Percentiles rank a stretch among this genome's conserved stretches.
Conservation (phyloP, 2,113 vertebrate species). For the Craseonycteris thonglongyai region DNA sequence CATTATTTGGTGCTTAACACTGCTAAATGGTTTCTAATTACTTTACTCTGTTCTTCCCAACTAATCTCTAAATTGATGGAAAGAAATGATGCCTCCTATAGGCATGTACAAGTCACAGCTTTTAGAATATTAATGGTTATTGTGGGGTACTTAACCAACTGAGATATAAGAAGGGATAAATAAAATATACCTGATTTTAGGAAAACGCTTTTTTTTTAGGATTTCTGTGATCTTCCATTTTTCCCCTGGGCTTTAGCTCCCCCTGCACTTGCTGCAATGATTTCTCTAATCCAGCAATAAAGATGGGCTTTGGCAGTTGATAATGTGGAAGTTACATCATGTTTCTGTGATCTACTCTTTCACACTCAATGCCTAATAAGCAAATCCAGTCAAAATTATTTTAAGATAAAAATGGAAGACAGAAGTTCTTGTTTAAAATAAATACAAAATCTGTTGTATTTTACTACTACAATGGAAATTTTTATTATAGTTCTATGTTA, state of each 20-base stretch:
- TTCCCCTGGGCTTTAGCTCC: neutral
- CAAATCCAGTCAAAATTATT: neutral
- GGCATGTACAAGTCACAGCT: neutral
- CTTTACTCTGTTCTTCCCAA: neutral
- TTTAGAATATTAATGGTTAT: too few relatives aligned
- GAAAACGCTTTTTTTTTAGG: neutral
- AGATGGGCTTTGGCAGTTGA: neutral
- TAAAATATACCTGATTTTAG: neutral
- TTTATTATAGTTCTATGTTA: neutral
- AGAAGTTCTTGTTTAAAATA: neutral
- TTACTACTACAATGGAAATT: neutral
- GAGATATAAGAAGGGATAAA: neutral
- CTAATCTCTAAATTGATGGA: neutral
- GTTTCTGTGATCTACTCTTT: neutral
- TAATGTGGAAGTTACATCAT: neutral
- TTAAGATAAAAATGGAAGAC: constrained; percentile 14
- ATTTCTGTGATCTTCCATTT: neutral
- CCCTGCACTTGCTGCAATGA: neutral
- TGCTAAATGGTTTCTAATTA: neutral
- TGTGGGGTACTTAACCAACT: neutral
- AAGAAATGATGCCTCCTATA: neutral
- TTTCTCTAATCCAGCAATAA: neutral
- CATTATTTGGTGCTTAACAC: neutral
- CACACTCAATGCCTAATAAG: neutral
- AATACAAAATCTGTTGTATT: neutral